A percentile compares a stretch with the other conserved stretches of the same genome.
Conservation (phyloP, 2,113 vertebrate genomes). For the Agapornis roseicollis region DNA sequence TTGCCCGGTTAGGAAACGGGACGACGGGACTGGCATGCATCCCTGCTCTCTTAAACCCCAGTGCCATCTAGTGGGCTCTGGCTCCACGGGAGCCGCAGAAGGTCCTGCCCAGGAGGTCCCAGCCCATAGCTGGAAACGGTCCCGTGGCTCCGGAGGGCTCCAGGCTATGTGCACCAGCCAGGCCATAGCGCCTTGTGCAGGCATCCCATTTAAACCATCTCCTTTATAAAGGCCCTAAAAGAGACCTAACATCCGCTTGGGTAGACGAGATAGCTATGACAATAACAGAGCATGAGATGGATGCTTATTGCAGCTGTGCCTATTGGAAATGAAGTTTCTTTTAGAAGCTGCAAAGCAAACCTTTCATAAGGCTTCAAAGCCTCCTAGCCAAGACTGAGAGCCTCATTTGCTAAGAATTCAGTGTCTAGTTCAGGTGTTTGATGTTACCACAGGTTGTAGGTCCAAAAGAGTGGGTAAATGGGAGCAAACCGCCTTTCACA, state of each 20-base stretch:
- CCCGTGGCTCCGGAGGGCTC: background rate
- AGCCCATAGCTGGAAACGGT: accelerated
- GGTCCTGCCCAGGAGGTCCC: background rate
- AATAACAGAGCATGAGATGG: background rate
- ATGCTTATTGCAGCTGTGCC: background rate
- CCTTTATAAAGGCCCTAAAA: background rate
- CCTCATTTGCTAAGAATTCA: background rate
- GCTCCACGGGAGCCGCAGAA: background rate
- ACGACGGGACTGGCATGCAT: accelerated
- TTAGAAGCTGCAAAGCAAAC: background rate
- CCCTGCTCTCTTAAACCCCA: accelerated
- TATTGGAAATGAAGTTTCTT: background rate
- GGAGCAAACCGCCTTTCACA: background rate
- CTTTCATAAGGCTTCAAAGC: background rate
- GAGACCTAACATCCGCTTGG: background rate
- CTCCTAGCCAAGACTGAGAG: background rate
- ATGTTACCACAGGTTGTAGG: background rate
- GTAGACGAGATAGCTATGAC: background rate
- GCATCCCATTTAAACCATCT: background rate
- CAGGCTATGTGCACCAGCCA: background rate
- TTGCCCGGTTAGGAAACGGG: background rate
- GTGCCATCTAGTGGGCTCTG: slow-evolving; percentile 49
- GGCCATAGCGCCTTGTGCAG: accelerated
- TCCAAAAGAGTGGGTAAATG: background rate
- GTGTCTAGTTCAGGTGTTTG: background rate